These are phyloP conservation scores for Drosophila bocqueti DNA, from an alignment of 1,140 invertebrate species.

Conservation along the genomic window DNA sequence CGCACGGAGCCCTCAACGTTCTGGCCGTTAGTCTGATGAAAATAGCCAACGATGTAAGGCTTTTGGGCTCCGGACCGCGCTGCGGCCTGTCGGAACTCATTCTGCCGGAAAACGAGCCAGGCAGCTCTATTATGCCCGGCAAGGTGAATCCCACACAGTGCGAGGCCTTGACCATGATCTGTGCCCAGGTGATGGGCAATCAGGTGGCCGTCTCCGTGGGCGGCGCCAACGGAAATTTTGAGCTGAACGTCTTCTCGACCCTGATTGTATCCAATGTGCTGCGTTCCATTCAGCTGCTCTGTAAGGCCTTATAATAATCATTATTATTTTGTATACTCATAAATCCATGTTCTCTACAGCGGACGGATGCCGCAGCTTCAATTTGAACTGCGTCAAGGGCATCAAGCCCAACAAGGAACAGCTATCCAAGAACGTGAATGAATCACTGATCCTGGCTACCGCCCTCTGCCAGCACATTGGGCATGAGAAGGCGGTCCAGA, in stretches of 20 bases:
- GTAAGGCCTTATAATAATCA: slow-evolving; percentile 82
- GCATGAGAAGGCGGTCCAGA: slow-evolving; percentile 98
- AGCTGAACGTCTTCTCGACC: slow-evolving; percentile 99
- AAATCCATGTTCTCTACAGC: slow-evolving; percentile 51
- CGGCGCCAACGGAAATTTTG: slow-evolving; percentile 98
- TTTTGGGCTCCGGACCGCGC: slow-evolving; percentile 97
- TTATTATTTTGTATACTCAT: background rate
- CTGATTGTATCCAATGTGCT: slow-evolving; percentile 98
- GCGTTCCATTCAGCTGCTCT: slow-evolving; percentile 94
- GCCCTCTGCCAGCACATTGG: slow-evolving; percentile 99
- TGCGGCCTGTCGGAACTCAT: slow-evolving; percentile 97
- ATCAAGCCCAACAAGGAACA: slow-evolving; percentile 93
- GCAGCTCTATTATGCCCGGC: slow-evolving; percentile 99
- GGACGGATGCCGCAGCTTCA: slow-evolving; percentile 94
- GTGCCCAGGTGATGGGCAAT: slow-evolving; percentile 99
- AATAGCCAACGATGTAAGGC: slow-evolving; percentile 98
- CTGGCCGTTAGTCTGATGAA: slow-evolving; percentile 98
- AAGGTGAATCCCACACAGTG: slow-evolving; percentile 99
- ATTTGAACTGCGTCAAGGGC: slow-evolving; percentile 96
- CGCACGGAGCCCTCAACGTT: slow-evolving; percentile 97
- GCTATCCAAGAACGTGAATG: slow-evolving; percentile 93
- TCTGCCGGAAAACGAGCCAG: slow-evolving; percentile 99
- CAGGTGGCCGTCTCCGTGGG: slow-evolving; percentile 97
- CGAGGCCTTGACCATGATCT: slow-evolving; percentile 99
- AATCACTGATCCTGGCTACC: slow-evolving; percentile 99